These are phyloP conservation scores for Planiliza haematocheilus DNA, from an alignment of 2,113 vertebrate species.

Conservation along the genomic window DNA sequence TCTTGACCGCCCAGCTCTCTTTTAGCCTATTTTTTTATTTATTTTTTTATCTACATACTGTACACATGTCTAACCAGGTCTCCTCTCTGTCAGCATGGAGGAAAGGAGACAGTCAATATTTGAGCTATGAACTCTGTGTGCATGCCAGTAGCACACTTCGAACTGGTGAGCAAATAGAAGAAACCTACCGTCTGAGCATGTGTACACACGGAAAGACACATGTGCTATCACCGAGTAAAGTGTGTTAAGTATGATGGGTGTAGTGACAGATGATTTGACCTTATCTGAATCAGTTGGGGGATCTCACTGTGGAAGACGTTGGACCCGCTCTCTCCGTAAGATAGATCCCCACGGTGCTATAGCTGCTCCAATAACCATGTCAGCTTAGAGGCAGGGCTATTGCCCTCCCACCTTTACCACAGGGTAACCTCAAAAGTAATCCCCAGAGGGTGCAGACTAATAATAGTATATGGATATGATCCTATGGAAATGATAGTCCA, in stretches of 20 bases:
- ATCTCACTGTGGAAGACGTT: slow-evolving; percentile 56
- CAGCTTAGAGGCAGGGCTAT: slow-evolving; percentile 68
- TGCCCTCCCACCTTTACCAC: slow-evolving; percentile 77
- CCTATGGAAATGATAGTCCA: slow-evolving; percentile 71
- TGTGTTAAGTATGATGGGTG: slow-evolving; percentile 74
- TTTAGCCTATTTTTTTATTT: too few relatives aligned
- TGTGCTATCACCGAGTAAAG: slow-evolving; percentile 45
- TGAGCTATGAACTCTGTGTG: slow-evolving; percentile 55
- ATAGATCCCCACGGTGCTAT: slow-evolving; percentile 75
- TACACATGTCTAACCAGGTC: slow-evolving; percentile 1
- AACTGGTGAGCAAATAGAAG: slow-evolving; percentile 61
- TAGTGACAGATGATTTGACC: slow-evolving; percentile 74
- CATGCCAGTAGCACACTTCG: slow-evolving; percentile 33
- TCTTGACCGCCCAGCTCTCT: too few relatives aligned
- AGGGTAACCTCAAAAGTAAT: slow-evolving; percentile 70
- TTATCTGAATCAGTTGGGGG: slow-evolving; percentile 64
- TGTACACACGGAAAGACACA: slow-evolving; percentile 28
- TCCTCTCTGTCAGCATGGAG: slow-evolving; percentile 31
- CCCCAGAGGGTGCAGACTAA: slow-evolving; percentile 69
- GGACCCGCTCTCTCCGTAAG: slow-evolving; percentile 44
- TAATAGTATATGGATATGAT: slow-evolving; percentile 71
- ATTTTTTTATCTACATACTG: too few relatives aligned
- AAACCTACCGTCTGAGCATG: slow-evolving; percentile 35
- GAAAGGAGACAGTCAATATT: slow-evolving; percentile 70
- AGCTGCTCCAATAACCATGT: slow-evolving; percentile 74